Evolutionary conservation across 2,888 invertebrate genomes (phyloP), one percentile per base, ranked within the genome.

Genomic region (Hoplodrina blanda): DNA sequence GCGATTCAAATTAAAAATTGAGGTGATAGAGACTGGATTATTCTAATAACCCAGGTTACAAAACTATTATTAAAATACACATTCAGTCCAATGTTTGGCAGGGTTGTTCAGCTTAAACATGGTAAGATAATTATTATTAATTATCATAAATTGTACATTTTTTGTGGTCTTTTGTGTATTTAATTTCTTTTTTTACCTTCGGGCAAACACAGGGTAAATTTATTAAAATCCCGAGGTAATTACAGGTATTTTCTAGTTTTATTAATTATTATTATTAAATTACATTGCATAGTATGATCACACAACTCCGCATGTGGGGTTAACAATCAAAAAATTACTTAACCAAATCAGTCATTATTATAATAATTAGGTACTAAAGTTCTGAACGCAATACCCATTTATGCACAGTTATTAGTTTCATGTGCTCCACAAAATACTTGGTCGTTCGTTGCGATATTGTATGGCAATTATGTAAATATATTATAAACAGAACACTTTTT

Each of bases 281-380:
- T 76, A 80, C 76, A 83, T 74, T 73, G 70, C 37, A 37, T 37
- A 72, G 69, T 67, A 71, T 73, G 68, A 76, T 78, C 76, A 78
- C 75, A 81, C 56, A 67, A 66, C 57, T 60, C 62, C 56, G 63
- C 63, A 62, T 62, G 65, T 73, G 73, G 77, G 74, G 84, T 73
- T 75, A 75, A 83, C 76, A 82, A 84, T 83, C 78, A 82, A 83
- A 87, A 85, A 85, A 80, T 81, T 87, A 91, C 93, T 92, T 92
- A 93, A 92, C 84, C 90, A 93, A 93, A 92, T 94, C 93, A 93
- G 93, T 93, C 93, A 87, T 90, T 89, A 88, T 87, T 87, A 87
- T 85, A 87, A 87, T 83, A 85, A 84, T 85, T 85, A 84, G 84
- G 84, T 84, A 85, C 84, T 83, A 85, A 57, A 65, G 75, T 77